phyloP scores from a whole-genome alignment of 2,113 vertebrate species.

The Microtus richardsoni region DNA sequence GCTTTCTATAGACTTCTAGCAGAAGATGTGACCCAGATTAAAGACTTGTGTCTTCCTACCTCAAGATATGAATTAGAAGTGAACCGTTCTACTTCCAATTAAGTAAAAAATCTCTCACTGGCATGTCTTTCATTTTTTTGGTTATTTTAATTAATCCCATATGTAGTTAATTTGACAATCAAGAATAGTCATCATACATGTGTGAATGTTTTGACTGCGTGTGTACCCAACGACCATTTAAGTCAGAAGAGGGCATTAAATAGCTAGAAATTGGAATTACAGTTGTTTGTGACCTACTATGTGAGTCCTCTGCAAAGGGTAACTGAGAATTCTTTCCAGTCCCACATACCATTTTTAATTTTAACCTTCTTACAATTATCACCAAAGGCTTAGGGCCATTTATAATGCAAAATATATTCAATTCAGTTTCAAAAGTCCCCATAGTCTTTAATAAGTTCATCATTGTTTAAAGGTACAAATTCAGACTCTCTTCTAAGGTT shows the following conservation, averaged over 20 bases:
- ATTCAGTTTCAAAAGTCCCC: neutral
- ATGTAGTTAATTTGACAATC: neutral
- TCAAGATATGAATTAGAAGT: neutral
- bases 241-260: neutral
- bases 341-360: neutral
- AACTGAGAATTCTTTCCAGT: neutral
- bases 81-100: neutral
- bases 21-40: neutral
- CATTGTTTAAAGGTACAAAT: neutral
- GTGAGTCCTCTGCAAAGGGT: neutral
- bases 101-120: neutral
- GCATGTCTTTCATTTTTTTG: neutral
- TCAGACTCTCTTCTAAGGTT: neutral
- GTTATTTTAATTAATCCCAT: neutral
- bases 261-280: neutral
- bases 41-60: neutral
- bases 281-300: neutral
- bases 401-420: neutral
- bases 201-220: neutral
- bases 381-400: neutral
- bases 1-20: neutral
- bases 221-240: neutral
- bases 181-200: neutral
- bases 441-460: neutral
- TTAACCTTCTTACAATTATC: neutral